Evolutionary conservation across 1,140 invertebrate species (phyloP), one percentile per base, ranked within the genome.

Genomic region (Lutraria rhynchaena): DNA sequence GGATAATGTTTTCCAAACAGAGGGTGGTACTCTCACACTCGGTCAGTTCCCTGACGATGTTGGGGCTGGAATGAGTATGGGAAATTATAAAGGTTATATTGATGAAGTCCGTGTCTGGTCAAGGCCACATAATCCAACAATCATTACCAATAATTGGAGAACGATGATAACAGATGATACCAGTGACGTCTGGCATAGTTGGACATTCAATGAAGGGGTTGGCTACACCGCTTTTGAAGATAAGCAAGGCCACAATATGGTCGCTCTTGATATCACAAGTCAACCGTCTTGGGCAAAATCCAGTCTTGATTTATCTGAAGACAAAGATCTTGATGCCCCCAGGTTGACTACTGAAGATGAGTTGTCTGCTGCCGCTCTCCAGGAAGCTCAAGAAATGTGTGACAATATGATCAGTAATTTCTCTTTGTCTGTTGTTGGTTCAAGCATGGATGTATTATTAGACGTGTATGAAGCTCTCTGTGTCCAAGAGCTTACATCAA

Each of bases 91-190:
- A n/a, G 87, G 87, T 4, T 69, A 78, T 22, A 74, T 88, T 37
- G 87, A 88, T 57, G 84, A 87, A 53, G 63, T 88, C 22, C 74
- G 87, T 3, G 46, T 88, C 27, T 88, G 87, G 87, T 74, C 73
- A 15, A 75, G 87, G 63, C 83, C 82, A n/a, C 75, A 82, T 46
- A 88, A 88, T 53, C 87, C 87, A 37, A 82, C 81, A 15, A 37
- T 88, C 3, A 76, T 84, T 29, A 51, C 80, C 37, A 46, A 81
- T 33, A 85, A 78, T 41, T 85, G 74, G 67, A 44, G 70, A 5
- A 61, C 82, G 27, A 49, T 58, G n/a, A 71, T 84, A 33, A 61
- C 75, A 15, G 60, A 53, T 33, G 35, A n/a, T 17, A 87, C 87
- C 5, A 80, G 77, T 15, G 82, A 83, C 67, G 63, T 88, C n/a